Evolutionary conservation across 2,113 vertebrate species (phyloP).

Genomic region (Lamprotornis superbus): DNA sequence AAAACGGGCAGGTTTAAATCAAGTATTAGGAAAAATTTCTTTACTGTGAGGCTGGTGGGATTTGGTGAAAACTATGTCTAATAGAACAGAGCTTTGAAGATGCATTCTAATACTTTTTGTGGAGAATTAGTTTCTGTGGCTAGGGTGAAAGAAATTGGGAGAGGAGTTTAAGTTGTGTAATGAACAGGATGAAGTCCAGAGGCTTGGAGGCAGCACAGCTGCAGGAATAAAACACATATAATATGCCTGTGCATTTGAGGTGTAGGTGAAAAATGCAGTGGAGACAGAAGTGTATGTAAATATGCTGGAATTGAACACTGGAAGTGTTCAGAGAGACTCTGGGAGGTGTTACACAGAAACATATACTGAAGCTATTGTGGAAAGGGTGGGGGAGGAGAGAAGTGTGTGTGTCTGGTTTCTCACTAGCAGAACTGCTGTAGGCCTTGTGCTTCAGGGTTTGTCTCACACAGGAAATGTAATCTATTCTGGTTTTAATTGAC

Average conservation of each 20-base stretch:
- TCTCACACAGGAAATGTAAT: background rate
- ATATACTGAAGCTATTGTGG: fast-evolving
- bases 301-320: background rate
- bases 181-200: background rate
- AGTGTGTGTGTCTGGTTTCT: background rate
- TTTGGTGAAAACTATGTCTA: background rate
- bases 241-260: background rate
- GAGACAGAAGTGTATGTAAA: background rate
- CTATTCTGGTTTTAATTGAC: background rate
- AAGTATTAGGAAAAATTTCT: background rate
- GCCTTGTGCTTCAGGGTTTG: background rate
- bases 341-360: background rate
- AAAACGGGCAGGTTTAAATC: background rate
- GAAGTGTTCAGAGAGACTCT: background rate
- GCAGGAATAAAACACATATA: background rate
- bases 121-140: background rate
- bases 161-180: background rate
- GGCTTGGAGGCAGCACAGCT: background rate
- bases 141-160: background rate
- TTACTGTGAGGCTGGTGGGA: background rate
- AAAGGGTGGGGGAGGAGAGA: background rate
- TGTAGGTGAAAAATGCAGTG: background rate
- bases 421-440: background rate
- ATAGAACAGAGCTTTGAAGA: background rate
- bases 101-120: background rate